These are phyloP conservation scores for Pristionchus arcanus DNA, from an alignment of 2,888 invertebrate genomes.

Conservation along the genomic window DNA sequence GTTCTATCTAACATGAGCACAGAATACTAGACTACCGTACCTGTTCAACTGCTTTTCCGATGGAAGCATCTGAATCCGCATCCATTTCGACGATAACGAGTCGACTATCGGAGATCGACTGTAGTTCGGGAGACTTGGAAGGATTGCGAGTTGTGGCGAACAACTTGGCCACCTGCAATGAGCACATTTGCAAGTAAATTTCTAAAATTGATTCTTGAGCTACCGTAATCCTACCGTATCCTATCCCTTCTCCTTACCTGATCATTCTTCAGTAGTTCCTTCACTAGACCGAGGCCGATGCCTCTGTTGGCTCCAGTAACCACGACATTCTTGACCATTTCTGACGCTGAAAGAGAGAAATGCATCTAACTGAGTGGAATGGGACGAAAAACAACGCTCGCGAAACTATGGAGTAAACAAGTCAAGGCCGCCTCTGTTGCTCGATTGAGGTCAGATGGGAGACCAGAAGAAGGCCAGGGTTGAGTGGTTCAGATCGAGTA, in stretches of 20 bases:
- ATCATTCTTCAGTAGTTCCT: constrained; percentile 1
- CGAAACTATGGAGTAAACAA: neutral
- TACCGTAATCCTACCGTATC: neutral
- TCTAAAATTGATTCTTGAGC: no score
- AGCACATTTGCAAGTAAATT: no score
- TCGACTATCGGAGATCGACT: neutral
- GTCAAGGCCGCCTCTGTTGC: neutral
- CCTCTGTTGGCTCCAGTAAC: constrained; percentile 25
- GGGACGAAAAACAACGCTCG: neutral
- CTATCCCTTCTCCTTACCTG: neutral
- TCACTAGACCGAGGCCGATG: constrained; percentile 11
- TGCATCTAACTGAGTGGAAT: neutral
- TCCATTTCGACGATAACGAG: constrained; percentile 41
- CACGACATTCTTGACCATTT: neutral
- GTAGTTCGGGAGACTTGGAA: constrained; percentile 29
- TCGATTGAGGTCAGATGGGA: neutral
- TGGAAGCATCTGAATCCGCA: neutral
- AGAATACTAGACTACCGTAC: neutral
- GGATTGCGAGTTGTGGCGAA: constrained; percentile 28
- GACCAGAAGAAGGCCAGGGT: neutral
- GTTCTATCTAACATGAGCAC: neutral
- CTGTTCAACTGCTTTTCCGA: constrained; percentile 1
- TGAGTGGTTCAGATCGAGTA: neutral
- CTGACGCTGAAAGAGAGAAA: neutral
- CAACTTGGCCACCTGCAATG: constrained; percentile 1